A percentile compares a stretch with the other conserved stretches of the same genome.
Conservation (phyloP, 2,113 vertebrate species). For the Tyto alba region DNA sequence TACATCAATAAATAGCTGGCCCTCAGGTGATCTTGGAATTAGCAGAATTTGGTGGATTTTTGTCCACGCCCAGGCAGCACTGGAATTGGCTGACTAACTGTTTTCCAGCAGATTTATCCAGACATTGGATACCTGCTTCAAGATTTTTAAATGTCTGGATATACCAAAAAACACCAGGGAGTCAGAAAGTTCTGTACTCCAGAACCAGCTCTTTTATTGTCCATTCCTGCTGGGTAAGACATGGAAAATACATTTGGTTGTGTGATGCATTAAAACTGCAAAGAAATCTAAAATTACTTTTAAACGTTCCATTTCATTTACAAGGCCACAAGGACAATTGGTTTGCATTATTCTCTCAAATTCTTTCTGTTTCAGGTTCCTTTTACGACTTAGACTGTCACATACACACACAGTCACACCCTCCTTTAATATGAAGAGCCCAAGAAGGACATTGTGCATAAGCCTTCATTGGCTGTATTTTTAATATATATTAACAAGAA, state of each 20-base stretch:
- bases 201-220: not conserved
- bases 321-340: not conserved
- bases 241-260: not conserved
- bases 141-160: not conserved
- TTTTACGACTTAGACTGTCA: not conserved
- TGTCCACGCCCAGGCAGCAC: not conserved
- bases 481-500: conserved; percentile 25
- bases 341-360: not conserved
- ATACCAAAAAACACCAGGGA: not conserved
- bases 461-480: not conserved
- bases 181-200: not conserved
- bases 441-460: not conserved
- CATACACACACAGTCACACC: not conserved
- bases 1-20: not conserved
- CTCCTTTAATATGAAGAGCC: not conserved
- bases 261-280: not conserved
- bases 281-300: not conserved
- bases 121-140: not conserved
- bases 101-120: not conserved
- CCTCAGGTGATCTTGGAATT: not conserved
- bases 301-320: not conserved
- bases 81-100: not conserved
- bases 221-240: not conserved
- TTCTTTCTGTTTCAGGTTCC: not conserved
- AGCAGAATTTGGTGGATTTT: not conserved